These are phyloP conservation scores for Amphiprion ocellaris DNA, from an alignment of 2,113 vertebrate species.

Conservation along the genomic window DNA sequence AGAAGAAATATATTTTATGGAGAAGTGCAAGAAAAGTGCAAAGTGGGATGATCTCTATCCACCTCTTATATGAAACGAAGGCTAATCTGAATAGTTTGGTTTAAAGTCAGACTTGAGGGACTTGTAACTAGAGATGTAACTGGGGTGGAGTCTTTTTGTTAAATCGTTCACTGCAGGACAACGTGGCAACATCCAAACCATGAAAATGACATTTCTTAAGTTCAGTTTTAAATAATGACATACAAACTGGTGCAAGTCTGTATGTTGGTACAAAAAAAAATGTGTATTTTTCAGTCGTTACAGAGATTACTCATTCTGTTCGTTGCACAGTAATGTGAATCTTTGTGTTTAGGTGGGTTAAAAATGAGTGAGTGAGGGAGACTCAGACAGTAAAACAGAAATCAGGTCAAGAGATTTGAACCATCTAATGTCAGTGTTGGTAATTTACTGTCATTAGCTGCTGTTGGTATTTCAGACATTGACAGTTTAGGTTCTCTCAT, in stretches of 20 bases:
- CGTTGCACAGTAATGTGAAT: no score
- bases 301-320: no score
- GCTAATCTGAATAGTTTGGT: conserved; percentile 23
- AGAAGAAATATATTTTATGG: not conserved
- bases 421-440: no score
- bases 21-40: conserved; percentile 43
- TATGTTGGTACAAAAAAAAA: no score
- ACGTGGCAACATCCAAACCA: not conserved
- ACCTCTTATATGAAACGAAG: conserved; percentile 39
- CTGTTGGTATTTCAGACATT: no score
- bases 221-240: not conserved
- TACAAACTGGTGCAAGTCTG: not conserved
- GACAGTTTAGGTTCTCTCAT: no score
- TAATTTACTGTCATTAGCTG: no score
- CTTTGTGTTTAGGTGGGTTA: no score
- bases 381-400: no score
- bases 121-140: conserved; percentile 3
- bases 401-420: no score
- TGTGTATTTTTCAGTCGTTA: no score
- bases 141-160: not conserved
- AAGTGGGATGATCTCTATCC: conserved; percentile 15
- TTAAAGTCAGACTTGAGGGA: not conserved
- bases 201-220: not conserved
- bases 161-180: not conserved
- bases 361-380: no score